phyloP scores from a whole-genome alignment of 2,888 invertebrate genomes.

The Netelia melanura region DNA sequence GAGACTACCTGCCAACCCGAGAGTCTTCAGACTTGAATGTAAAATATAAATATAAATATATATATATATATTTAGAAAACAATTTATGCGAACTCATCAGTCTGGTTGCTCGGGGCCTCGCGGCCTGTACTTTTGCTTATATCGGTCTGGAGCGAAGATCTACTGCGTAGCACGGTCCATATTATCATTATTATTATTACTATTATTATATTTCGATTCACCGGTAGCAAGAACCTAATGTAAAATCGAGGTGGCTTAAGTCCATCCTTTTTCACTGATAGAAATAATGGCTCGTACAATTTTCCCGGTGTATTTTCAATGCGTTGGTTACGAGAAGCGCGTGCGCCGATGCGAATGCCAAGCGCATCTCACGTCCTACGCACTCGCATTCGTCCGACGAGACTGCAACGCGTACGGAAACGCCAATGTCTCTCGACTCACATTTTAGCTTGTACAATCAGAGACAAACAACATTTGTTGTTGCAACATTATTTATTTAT shows the following conservation, averaged over 20 bases:
- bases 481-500: not conserved
- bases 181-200: not conserved
- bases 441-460: conserved; percentile 4
- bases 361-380: conserved; percentile 53
- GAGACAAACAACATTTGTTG: not conserved
- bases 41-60: conserved; percentile 7
- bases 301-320: conserved; percentile 48
- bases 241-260: not conserved
- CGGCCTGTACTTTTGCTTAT: conserved; percentile 24
- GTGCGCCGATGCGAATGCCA: conserved; percentile 58
- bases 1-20: no score
- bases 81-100: conserved; percentile 57
- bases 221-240: conserved; percentile 16
- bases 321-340: conserved; percentile 28
- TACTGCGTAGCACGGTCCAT: conserved; percentile 34
- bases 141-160: conserved; percentile 28
- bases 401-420: conserved; percentile 58
- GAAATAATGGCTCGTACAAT: conserved; percentile 18
- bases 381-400: conserved; percentile 45
- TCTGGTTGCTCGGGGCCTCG: conserved; percentile 32
- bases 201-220: conserved; percentile 28
- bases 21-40: not conserved
- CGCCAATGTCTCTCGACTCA: conserved; percentile 4
- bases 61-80: conserved; percentile 1
- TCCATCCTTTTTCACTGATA: not conserved